Percentiles rank a stretch among this genome's conserved stretches.
Evolutionary conservation across 1,140 invertebrate species (phyloP).

Genomic region (Brachionus angularis): DNA sequence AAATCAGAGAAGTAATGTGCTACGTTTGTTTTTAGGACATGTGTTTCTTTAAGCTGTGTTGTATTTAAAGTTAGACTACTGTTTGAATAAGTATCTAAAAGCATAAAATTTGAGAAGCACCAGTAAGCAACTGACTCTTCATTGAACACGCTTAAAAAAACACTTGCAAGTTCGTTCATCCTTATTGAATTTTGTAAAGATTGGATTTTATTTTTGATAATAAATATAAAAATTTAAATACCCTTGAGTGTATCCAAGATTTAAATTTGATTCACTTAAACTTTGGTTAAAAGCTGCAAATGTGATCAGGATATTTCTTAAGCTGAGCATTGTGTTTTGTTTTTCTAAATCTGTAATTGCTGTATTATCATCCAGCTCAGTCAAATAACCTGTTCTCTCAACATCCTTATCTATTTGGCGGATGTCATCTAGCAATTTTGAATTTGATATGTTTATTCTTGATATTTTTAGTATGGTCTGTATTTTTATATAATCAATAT

Average conservation of each 20-base stretch:
- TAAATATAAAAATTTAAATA: background rate
- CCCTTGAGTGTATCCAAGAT: constrained; percentile 41
- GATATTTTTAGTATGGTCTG: constrained; percentile 13
- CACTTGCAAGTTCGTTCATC: constrained; percentile 36
- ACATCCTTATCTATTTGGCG: constrained; percentile 40
- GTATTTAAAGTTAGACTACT: constrained; percentile 32
- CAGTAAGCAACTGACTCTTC: constrained; percentile 18
- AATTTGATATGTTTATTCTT: background rate
- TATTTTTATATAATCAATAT: constrained; percentile 30
- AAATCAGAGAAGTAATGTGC: constrained; percentile 38
- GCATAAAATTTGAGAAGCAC: constrained; percentile 42
- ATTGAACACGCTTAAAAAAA: constrained; percentile 35
- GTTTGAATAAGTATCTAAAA: constrained; percentile 7
- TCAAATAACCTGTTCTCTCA: constrained; percentile 27
- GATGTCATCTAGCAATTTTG: constrained; percentile 20
- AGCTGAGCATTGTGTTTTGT: background rate
- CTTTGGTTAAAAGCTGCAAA: constrained; percentile 40
- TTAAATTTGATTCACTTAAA: background rate
- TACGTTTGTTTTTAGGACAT: constrained; percentile 28
- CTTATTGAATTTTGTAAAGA: background rate
- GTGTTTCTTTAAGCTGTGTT: background rate
- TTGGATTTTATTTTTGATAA: background rate
- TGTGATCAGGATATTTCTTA: constrained; percentile 22
- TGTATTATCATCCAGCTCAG: background rate
- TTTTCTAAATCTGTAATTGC: background rate